A percentile compares a stretch with the other conserved stretches of the same genome.
phyloP scores from a whole-genome alignment of 2,113 vertebrate genomes.

The Takifugu bimaculatus region DNA sequence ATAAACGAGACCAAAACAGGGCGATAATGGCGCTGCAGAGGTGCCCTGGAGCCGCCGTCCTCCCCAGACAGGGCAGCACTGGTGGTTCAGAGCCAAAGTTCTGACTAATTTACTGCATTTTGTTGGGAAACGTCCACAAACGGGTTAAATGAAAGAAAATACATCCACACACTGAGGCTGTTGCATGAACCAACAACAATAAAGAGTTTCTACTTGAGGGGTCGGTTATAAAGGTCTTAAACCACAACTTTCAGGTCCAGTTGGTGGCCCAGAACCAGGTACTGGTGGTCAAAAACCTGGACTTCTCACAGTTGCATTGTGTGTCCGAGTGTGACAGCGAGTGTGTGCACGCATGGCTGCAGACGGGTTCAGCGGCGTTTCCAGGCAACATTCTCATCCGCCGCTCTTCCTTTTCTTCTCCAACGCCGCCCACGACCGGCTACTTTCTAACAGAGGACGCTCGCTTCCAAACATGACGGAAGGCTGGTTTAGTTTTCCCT shows the following conservation, averaged over 20 bases:
- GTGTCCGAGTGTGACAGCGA: background rate
- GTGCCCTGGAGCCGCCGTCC: too few species aligned
- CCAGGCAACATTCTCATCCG: constrained; percentile 65
- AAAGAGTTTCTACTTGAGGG: too few species aligned
- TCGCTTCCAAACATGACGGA: constrained; percentile 12
- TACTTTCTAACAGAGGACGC: constrained; percentile 28
- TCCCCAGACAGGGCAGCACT: too few species aligned
- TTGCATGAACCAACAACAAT: too few species aligned
- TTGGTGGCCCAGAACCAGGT: background rate
- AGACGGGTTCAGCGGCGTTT: constrained; percentile 52
- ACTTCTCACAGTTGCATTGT: background rate
- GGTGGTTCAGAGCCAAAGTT: background rate
- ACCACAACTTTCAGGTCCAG: too few species aligned
- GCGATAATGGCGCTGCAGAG: background rate
- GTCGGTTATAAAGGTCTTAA: too few species aligned
- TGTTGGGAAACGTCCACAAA: background rate
- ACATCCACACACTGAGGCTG: too few species aligned
- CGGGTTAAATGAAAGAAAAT: too few species aligned
- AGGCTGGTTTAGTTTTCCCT: background rate
- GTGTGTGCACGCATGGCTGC: constrained; percentile 40
- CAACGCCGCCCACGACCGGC: constrained; percentile 42
- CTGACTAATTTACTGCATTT: background rate
- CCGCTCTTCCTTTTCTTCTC: constrained; percentile 32
- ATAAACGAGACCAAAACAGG: background rate
- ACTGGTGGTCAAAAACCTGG: background rate